phyloP scores from a whole-genome alignment of 2,888 invertebrate species.

The Sclerodermus sp. region DNA sequence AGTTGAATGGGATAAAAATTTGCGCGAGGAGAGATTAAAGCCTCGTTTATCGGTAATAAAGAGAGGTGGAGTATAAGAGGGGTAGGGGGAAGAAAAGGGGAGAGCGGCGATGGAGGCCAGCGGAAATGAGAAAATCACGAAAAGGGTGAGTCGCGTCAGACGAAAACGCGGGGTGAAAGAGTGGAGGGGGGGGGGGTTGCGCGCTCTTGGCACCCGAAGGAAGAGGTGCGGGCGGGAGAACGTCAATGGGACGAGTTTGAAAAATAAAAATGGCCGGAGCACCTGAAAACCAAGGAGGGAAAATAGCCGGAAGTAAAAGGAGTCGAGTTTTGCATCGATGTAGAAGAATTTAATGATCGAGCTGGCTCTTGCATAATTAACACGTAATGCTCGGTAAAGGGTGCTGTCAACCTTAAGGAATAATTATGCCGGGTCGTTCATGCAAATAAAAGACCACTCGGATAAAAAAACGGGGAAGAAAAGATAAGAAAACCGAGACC shows the following conservation, averaged over 20 bases:
- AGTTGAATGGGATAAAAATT: too few relatives aligned
- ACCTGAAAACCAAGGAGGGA: too few relatives aligned
- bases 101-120: background rate
- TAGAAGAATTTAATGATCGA: conserved; percentile 43
- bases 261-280: background rate
- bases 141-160: too few relatives aligned
- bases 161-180: too few relatives aligned
- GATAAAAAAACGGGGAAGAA: too few relatives aligned
- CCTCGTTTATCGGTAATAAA: background rate
- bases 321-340: conserved; percentile 23
- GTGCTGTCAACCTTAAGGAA: background rate
- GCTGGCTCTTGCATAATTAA: conserved; percentile 25
- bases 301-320: too few relatives aligned
- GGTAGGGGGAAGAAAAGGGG: background rate
- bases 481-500: too few relatives aligned
- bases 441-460: too few relatives aligned
- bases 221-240: background rate
- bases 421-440: too few relatives aligned
- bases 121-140: background rate
- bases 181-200: too few relatives aligned
- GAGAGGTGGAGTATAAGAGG: background rate
- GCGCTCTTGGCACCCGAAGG: too few relatives aligned
- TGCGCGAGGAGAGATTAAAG: too few relatives aligned
- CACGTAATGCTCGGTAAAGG: conserved; percentile 28
- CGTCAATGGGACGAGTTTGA: background rate